Base-by-base conservation (phyloP, 2,888 invertebrate genomes). In the Epirrhoe alternata region DNA sequence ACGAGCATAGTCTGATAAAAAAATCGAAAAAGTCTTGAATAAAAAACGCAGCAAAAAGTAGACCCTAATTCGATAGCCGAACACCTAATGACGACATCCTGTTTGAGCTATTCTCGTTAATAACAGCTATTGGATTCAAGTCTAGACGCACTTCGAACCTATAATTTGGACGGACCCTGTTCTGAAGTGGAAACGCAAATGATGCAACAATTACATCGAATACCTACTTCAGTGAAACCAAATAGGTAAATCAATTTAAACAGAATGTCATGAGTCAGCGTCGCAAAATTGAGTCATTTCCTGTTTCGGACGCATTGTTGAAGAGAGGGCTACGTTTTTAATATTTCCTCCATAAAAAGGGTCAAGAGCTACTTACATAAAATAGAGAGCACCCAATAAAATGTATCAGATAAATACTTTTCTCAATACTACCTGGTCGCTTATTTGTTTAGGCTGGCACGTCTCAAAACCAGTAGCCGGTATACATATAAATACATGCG, bases 401-500 rank as follows among this genome's bases (percentile, higher is more conserved):
- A 81, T 80, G 86, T 87, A 92, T 90, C 90, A 88, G 90, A 92
- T 90, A 88, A 87, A 72, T 71, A 72, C 66, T 89, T 88, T 88
- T 86, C 72, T 78, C 80, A 82, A 81, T 80, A 89, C 90, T 92
- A 92, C 92, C 92, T 89, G 91, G 81, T 91, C 90, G 88, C 87
- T 86, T 93, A 87, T 92, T 92, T 92, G 92, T 92, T 92, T 92
- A 92, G 92, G 92, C 83, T 83, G 84, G 83, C 85, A 82, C 81
- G 81, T 83, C 83, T 90, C 81, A 92, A 90, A 92, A 92, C 93
- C 93, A 93, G 93, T 92, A 93, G 93, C 92, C 76, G 83, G 74
- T 80, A 83, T 85, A 84, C 87, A 88, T 83, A 85, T 83, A 84
- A 82, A 84, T 79, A 84, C 84, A 84, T 84, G 80, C 76, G 74